Conservation (phyloP, 2,113 vertebrate species). For the Anarhynchus alexandrinus region DNA sequence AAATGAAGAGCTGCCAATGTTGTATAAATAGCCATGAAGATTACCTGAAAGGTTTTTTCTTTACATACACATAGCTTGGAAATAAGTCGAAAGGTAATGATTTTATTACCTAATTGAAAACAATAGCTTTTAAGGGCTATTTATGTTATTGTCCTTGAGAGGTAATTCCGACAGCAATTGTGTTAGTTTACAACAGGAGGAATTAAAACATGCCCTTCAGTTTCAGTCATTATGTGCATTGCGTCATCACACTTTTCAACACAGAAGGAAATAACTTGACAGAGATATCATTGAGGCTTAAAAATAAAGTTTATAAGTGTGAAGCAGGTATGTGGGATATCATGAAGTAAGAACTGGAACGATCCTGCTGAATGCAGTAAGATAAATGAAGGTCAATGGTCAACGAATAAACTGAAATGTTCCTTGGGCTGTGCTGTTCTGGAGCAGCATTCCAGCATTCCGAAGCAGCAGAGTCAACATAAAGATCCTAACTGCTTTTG, state of each 20-base stretch:
- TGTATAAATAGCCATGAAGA: neutral
- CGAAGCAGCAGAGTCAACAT: neutral
- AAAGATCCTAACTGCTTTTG: neutral
- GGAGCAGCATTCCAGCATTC: neutral
- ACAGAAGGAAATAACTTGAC: neutral
- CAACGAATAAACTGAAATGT: neutral
- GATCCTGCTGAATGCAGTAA: neutral
- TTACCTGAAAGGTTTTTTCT: neutral
- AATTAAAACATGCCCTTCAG: neutral
- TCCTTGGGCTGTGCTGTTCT: neutral
- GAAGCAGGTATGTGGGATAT: neutral
- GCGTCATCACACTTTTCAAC: neutral
- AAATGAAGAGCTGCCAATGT: neutral
- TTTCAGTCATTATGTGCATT: neutral
- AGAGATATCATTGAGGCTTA: neutral
- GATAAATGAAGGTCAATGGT: neutral
- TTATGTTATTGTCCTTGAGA: accelerated
- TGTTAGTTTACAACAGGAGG: neutral
- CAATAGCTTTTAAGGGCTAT: neutral
- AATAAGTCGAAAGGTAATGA: neutral
- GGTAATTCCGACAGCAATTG: neutral
- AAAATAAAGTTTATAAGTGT: neutral
- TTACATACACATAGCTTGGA: neutral
- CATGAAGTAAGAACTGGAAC: neutral
- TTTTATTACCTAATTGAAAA: neutral